Percentiles rank a stretch among this genome's conserved stretches.
Conservation (phyloP, 2,113 vertebrate genomes). For the Malurus elegans region DNA sequence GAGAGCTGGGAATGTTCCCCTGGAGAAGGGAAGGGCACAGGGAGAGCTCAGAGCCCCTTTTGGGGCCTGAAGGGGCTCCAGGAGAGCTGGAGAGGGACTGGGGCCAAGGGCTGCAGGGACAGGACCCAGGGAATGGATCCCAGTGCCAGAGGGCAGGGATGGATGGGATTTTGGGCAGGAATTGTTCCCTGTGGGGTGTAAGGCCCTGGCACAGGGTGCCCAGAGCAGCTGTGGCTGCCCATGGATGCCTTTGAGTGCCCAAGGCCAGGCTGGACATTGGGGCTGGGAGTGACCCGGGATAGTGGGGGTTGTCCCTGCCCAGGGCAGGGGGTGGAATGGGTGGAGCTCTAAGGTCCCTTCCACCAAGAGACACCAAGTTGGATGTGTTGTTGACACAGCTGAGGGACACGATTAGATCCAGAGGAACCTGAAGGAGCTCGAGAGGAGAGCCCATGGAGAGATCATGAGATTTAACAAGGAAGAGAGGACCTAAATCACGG, state of each 20-base stretch:
- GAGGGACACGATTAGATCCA: background rate
- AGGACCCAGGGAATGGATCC: background rate
- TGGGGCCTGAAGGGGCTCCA: background rate
- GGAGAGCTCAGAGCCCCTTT: background rate
- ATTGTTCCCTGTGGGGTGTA: accelerated
- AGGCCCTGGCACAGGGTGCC: background rate
- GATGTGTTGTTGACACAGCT: background rate
- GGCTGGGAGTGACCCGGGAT: background rate
- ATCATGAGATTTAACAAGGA: background rate
- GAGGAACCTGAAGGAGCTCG: background rate
- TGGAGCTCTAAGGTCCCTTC: background rate
- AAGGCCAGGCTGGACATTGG: accelerated
- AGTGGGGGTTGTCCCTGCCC: background rate
- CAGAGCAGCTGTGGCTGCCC: accelerated
- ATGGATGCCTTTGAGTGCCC: background rate
- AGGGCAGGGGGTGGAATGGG: accelerated
- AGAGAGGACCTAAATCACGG: background rate
- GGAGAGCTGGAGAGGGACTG: background rate
- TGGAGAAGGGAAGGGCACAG: background rate
- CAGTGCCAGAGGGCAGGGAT: accelerated
- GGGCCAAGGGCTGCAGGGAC: accelerated
- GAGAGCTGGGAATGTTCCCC: background rate
- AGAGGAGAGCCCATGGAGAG: background rate
- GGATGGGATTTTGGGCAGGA: background rate
- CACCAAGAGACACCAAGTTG: background rate